These are phyloP conservation scores for Lasioglossum vierecki DNA, from an alignment of 2,888 invertebrate genomes.

Conservation along the genomic window DNA sequence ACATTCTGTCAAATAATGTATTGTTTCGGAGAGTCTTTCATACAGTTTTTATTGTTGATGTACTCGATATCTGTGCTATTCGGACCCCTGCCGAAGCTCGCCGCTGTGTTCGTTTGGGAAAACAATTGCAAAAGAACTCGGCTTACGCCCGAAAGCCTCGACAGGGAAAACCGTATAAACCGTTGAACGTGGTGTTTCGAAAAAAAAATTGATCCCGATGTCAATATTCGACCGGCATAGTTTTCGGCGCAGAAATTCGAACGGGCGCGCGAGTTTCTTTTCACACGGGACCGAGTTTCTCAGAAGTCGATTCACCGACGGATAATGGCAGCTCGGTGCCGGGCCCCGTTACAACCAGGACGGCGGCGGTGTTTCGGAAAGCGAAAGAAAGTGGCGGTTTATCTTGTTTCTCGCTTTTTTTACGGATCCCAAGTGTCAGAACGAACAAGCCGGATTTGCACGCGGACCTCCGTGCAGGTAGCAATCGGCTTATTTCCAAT, in stretches of 20 bases:
- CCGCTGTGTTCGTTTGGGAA: neutral
- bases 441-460: slow-evolving; percentile 70
- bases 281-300: slow-evolving; percentile 31
- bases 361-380: slow-evolving; percentile 38
- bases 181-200: neutral
- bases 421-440: slow-evolving; percentile 65
- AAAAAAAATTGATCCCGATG: neutral
- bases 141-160: neutral
- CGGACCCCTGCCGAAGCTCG: neutral
- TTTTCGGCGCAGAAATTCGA: neutral
- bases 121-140: neutral
- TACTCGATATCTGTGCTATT: neutral
- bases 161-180: neutral
- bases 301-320: slow-evolving; percentile 47
- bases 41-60: neutral
- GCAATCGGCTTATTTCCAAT: slow-evolving; percentile 76
- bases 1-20: neutral
- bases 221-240: neutral
- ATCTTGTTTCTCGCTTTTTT: slow-evolving; percentile 56
- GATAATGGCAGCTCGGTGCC: slow-evolving; percentile 44
- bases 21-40: neutral
- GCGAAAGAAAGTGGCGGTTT: slow-evolving; percentile 60
- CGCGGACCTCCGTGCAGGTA: slow-evolving; percentile 73
- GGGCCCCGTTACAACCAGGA: neutral
- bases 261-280: neutral